Base-by-base conservation (phyloP, 2,797 vertebrate genomes). In the Scolopax rusticola region DNA sequence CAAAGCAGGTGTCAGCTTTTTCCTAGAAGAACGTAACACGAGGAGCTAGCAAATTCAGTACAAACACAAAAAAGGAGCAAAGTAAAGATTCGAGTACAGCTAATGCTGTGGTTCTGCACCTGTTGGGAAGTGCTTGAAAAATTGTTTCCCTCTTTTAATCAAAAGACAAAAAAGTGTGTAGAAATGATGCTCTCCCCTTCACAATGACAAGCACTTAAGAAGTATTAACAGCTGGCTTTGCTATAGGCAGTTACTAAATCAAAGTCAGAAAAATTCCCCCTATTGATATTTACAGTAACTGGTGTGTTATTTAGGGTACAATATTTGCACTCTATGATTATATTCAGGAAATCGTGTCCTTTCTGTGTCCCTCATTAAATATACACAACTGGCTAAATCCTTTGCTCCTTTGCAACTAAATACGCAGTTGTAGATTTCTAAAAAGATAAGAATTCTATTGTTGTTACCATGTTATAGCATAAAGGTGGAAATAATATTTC, bases 291-390 rank as follows among this genome's bases (percentile, higher is more conserved):
- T 96, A 89, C 76, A 92, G 93, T 96, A 97, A 97, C 81, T 90
- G 59, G 77, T 90, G 65, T 93, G 85, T 94, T 96, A 97, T 93
- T 97, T 94, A 97, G 86, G 93, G 90, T 74, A 94, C 82, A 92
- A 33, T 95, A 95, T 87, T 97, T 97, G 96, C 95, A 97, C 96
- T 98, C 97, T 97, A 96, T 73, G 97, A 97, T 98, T 93, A 88
- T 95, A 97, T 96, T 96, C 97, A 98, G 98, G 98, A 99, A 99
- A 98, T 89, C 83, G 95, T 97, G 96, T 97, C 97, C 97, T 98
- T 98, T 98, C 95, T 89, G 93, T 97, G 97, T 95, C 93, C 95
- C 83, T 97, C 38, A 73, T 2, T 86, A 77, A 92, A 93, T 91
- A 95, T 23, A 90, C 9, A 23, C 48, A 90, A 68, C 20, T 60